A percentile compares a stretch with the other conserved stretches of the same genome.
Conservation (phyloP, 2,888 invertebrate species). For the Desoria tigrina region DNA sequence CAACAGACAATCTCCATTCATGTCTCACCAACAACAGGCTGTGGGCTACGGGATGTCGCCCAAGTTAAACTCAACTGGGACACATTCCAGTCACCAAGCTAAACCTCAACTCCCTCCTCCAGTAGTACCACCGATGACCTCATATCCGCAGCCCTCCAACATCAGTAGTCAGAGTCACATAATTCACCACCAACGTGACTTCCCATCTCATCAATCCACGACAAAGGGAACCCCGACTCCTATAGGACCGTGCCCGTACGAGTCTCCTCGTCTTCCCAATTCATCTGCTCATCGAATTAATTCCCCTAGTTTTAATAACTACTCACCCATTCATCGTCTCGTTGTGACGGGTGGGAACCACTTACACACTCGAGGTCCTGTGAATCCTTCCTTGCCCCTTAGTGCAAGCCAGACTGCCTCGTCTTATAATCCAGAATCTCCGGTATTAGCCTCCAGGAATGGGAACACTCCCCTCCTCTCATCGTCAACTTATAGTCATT, state of each 20-base stretch:
- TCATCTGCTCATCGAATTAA: slow-evolving; percentile 40
- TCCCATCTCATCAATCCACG: slow-evolving; percentile 14
- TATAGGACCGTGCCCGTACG: slow-evolving; percentile 25
- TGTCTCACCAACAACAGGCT: slow-evolving; percentile 19
- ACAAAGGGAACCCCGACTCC: neutral
- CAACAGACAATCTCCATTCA: slow-evolving; percentile 38
- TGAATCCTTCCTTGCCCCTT: slow-evolving; percentile 4
- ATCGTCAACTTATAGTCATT: neutral
- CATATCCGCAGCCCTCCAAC: neutral
- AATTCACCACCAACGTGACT: slow-evolving; percentile 17
- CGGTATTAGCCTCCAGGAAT: slow-evolving; percentile 20
- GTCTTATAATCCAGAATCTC: slow-evolving; percentile 31
- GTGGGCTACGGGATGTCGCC: neutral
- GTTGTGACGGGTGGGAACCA: slow-evolving; percentile 52
- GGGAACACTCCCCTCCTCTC: slow-evolving; percentile 6
- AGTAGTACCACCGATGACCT: neutral
- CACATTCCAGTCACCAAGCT: slow-evolving; percentile 2
- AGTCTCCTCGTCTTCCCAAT: slow-evolving; percentile 32
- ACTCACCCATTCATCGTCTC: slow-evolving; percentile 53
- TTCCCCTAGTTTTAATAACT: slow-evolving; percentile 53
- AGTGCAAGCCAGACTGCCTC: slow-evolving; percentile 17
- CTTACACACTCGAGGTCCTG: slow-evolving; percentile 32
- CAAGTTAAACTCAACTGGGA: neutral
- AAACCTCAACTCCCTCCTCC: slow-evolving; percentile 14
- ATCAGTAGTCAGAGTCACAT: neutral